phyloP scores from a whole-genome alignment of 2,888 invertebrate genomes.

The Lycophotia porphyrea region DNA sequence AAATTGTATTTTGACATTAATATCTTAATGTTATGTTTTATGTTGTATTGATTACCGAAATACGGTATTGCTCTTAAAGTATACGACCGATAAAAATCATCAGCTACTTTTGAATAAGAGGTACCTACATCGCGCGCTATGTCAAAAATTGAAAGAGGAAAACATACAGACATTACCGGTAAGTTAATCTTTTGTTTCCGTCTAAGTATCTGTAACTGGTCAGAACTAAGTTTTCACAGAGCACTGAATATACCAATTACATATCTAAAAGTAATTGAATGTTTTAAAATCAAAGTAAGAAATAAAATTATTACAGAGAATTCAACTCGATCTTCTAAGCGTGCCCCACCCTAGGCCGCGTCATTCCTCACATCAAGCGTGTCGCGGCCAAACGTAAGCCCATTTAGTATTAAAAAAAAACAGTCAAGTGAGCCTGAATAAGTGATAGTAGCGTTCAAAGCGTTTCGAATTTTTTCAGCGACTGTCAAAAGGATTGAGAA shows the following conservation, averaged over 20 bases:
- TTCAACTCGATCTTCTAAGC: neutral
- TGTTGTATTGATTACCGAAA: constrained; percentile 36
- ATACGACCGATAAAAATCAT: neutral
- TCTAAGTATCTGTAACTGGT: neutral
- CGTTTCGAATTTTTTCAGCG: neutral
- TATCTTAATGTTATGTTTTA: constrained; percentile 27
- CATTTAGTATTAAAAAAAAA: neutral
- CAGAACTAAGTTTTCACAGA: neutral
- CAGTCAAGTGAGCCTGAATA: neutral
- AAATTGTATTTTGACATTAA: constrained; percentile 30
- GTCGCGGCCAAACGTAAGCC: neutral
- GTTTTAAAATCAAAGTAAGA: neutral
- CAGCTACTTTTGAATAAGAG: neutral
- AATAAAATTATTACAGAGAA: neutral
- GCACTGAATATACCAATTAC: neutral
- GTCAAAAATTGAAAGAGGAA: neutral
- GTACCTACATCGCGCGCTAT: neutral
- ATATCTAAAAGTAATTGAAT: neutral
- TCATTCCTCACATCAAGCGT: neutral
- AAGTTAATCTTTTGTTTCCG: neutral
- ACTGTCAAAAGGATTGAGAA: neutral
- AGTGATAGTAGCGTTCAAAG: neutral
- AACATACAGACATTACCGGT: neutral
- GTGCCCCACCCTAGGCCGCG: neutral
- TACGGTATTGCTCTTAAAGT: neutral